These are phyloP conservation scores for Entomobrya proxima DNA, from an alignment of 2,888 invertebrate species.

Conservation along the genomic window DNA sequence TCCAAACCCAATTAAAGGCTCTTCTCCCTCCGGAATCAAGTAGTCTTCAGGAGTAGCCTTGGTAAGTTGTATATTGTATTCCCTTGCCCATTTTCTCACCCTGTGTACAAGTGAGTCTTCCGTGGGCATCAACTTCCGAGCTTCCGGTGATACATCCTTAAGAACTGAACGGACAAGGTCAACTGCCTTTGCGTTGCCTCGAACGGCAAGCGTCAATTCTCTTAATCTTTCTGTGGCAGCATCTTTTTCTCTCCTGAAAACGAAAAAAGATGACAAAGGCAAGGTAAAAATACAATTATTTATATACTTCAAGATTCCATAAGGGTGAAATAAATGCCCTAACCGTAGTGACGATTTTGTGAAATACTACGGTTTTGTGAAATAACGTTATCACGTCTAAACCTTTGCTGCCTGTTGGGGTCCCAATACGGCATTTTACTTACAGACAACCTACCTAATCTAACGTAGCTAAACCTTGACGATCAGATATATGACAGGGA, in stretches of 20 bases:
- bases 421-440: no score
- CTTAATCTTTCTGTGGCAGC: constrained; percentile 35
- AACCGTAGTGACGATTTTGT: no score
- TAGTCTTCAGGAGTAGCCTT: constrained; percentile 1
- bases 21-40: neutral
- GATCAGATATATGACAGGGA: no score
- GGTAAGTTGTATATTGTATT: neutral
- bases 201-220: constrained; percentile 16
- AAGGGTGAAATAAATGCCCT: no score
- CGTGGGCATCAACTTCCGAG: neutral
- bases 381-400: no score
- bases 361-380: no score
- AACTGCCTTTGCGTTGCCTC: constrained; percentile 9
- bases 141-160: constrained; percentile 34
- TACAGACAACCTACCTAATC: no score
- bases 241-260: constrained; percentile 44
- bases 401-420: no score
- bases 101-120: constrained; percentile 7
- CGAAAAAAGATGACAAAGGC: neutral
- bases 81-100: constrained; percentile 38
- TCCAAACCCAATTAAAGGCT: neutral
- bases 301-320: no score
- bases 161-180: constrained; percentile 34
- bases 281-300: no score
- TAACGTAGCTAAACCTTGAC: no score